phyloP scores from a whole-genome alignment of 2,113 vertebrate genomes.

The Macquaria ambigua region DNA sequence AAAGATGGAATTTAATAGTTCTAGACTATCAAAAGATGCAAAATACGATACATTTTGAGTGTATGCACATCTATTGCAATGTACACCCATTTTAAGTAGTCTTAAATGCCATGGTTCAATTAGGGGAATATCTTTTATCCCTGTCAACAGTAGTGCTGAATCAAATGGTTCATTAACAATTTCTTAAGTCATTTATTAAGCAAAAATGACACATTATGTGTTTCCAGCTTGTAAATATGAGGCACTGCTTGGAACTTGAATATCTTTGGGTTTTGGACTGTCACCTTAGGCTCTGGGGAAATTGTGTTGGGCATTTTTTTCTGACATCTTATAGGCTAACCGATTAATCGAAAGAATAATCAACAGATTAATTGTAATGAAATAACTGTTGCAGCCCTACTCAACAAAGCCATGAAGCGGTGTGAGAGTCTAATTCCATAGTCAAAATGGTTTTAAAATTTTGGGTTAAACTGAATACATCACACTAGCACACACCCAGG shows the following conservation, averaged over 20 bases:
- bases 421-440: background rate
- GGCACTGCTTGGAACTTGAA: background rate
- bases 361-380: background rate
- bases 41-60: background rate
- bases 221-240: background rate
- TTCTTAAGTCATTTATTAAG: background rate
- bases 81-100: background rate
- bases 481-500: conserved; percentile 88
- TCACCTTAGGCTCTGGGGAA: background rate
- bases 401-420: background rate
- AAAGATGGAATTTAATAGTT: background rate
- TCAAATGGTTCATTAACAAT: background rate
- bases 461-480: background rate
- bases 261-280: background rate
- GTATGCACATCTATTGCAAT: background rate
- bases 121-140: background rate
- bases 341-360: background rate
- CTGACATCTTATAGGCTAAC: background rate
- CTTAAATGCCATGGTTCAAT: background rate
- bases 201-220: background rate
- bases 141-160: background rate
- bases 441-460: background rate
- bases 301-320: background rate
- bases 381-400: background rate
- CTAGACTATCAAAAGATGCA: background rate